Evolutionary conservation across 2,113 vertebrate species (phyloP).

Genomic region (Planiliza haematocheilus): DNA sequence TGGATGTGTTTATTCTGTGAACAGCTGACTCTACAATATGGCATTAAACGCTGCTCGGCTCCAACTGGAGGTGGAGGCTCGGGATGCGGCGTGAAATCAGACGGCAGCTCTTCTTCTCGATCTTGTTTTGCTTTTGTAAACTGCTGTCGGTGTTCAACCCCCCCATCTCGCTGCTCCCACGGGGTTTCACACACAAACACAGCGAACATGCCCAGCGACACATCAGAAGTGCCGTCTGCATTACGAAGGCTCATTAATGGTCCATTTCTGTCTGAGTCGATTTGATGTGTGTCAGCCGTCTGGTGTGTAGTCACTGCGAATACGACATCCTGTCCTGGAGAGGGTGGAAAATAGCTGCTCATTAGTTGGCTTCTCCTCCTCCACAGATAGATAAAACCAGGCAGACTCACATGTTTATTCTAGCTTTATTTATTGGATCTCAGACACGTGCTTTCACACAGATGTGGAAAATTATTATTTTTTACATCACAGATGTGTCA

Average conservation of each 20-base stretch:
- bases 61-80: conserved; percentile 5
- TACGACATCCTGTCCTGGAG: conserved; percentile 60
- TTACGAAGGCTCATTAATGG: conserved; percentile 55
- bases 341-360: conserved; percentile 62
- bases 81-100: conserved; percentile 30
- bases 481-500: neutral
- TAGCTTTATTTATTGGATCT: no score
- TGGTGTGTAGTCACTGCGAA: conserved; percentile 39
- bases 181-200: conserved; percentile 12
- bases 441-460: no score
- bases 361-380: conserved; percentile 40
- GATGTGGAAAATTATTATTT: no score
- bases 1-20: neutral
- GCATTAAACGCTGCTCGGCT: neutral
- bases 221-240: conserved; percentile 28
- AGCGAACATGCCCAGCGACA: neutral
- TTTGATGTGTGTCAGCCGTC: conserved; percentile 55
- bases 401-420: neutral
- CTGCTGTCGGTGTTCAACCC: conserved; percentile 32
- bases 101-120: conserved; percentile 2
- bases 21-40: neutral
- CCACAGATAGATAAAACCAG: conserved; percentile 27
- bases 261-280: conserved; percentile 44
- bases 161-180: conserved; percentile 10
- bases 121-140: conserved; percentile 35